Base-by-base conservation (phyloP, 2,113 vertebrate genomes). In the Astur gentilis region DNA sequence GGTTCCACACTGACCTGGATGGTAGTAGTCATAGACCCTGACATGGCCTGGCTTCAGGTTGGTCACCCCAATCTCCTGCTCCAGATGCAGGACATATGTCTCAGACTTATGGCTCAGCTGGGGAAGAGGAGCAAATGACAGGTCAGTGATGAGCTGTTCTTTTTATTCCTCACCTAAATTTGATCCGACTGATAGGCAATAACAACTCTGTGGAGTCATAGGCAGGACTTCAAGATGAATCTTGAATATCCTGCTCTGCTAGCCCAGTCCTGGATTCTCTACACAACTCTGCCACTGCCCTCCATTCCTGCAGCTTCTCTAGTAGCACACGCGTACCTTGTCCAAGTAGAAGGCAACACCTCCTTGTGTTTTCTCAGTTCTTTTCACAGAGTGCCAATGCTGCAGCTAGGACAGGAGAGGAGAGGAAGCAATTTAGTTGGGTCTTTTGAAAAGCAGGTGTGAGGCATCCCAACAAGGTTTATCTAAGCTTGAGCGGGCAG, bases 11-110 rank as follows among this genome's bases (percentile, higher is more conserved):
- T 96, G 93, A 99, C 99, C 98, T 82, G 98, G 98, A 80, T 98
- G 96, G 96, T 99, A 99, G 96, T 99, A 99, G 77, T 99, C 99
- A 9, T 98, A 99, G 87, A 99, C 97, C 88, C 95, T 99, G 81
- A 99, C 96, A 69, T 98, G 95, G 15, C 98, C 99, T 62, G 99
- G 98, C 88, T 99, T 98, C 95, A 99, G 97, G 78, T 98, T 99
- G 64, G 95, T 97, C 84, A 99, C 98, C 1, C 84, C 84, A 31
- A 97, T 45, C 9, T 98, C 97, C 93, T 98, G 97, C 84, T 94
- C 95, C 21, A 99, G 89, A 9, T 95, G 97, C 90, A 99, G 90
- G 7, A 95, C 67, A 7, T 96, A 98, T 1, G 90, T 97, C 82
- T 98, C 97, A 55, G 94, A 93, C 31, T 78, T 42, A 50, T 97